A percentile compares a stretch with the other conserved stretches of the same genome.
These are phyloP conservation scores for Danio tinwini DNA, from an alignment of 2,797 vertebrate species.

Conservation along the genomic window DNA sequence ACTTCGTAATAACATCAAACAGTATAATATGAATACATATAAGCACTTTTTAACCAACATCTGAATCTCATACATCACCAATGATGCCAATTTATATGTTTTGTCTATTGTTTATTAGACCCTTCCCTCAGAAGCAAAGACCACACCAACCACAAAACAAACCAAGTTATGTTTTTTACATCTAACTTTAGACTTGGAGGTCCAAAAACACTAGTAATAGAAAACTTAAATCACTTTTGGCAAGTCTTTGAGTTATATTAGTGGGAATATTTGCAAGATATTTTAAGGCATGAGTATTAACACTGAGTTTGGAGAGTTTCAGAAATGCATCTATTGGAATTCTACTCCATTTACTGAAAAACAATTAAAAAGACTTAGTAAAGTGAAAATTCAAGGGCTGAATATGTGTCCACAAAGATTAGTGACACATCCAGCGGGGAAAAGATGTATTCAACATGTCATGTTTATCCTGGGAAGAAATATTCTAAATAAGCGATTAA, in stretches of 20 bases:
- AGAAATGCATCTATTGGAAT: too few relatives aligned
- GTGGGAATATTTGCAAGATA: neutral
- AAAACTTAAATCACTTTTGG: neutral
- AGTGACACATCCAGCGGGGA: too few relatives aligned
- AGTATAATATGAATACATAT: neutral
- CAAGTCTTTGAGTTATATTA: neutral
- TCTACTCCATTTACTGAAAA: too few relatives aligned
- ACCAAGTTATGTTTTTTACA: neutral
- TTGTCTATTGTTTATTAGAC: neutral
- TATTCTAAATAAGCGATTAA: too few relatives aligned
- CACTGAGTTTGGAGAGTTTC: neutral
- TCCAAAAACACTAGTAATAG: neutral
- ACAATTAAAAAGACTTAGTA: too few relatives aligned
- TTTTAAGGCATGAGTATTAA: neutral
- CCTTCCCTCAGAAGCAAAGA: neutral
- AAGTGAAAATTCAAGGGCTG: too few relatives aligned
- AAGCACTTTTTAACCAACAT: neutral
- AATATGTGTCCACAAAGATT: too few relatives aligned
- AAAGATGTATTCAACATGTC: too few relatives aligned
- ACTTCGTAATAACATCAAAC: neutral
- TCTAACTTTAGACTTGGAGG: neutral
- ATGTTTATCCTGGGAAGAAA: too few relatives aligned
- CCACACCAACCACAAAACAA: neutral
- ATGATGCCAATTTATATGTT: neutral
- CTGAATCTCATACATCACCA: neutral